Conservation (phyloP, 1,140 invertebrate species). For the Cotesia glomerata region DNA sequence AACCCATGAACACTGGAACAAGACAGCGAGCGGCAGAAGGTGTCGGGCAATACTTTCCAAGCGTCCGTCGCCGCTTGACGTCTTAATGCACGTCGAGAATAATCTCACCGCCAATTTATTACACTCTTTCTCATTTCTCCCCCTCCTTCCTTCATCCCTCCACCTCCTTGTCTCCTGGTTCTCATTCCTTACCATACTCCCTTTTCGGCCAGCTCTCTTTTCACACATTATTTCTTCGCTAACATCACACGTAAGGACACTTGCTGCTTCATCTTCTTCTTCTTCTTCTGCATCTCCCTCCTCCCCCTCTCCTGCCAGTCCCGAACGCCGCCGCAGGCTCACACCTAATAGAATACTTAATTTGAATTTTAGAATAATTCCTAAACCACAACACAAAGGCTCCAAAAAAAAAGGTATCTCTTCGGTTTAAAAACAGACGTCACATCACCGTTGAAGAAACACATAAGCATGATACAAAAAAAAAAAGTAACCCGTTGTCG, state of each 20-base stretch:
- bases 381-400: neutral
- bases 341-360: slow-evolving; percentile 61
- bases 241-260: slow-evolving; percentile 20
- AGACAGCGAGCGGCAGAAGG: slow-evolving; percentile 49
- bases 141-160: slow-evolving; percentile 35
- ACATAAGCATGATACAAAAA: neutral
- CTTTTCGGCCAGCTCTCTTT: slow-evolving; percentile 22
- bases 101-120: slow-evolving; percentile 65
- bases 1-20: no score
- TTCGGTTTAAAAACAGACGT: neutral
- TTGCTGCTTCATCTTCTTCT: slow-evolving; percentile 27
- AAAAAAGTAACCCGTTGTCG: slow-evolving; percentile 10
- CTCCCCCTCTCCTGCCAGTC: neutral
- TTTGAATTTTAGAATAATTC: slow-evolving; percentile 56
- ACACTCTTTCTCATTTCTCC: slow-evolving; percentile 64
- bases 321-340: slow-evolving; percentile 29
- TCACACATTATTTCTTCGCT: slow-evolving; percentile 7
- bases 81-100: slow-evolving; percentile 65
- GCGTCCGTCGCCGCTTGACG: slow-evolving; percentile 63
- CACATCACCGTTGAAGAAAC: neutral
- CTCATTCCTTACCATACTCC: slow-evolving; percentile 13
- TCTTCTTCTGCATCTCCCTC: neutral
- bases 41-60: slow-evolving; percentile 63
- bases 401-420: neutral
- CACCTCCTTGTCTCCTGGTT: slow-evolving; percentile 24